Evolutionary conservation across 2,113 vertebrate genomes (phyloP).

Genomic region (Pholis gunnellus): DNA sequence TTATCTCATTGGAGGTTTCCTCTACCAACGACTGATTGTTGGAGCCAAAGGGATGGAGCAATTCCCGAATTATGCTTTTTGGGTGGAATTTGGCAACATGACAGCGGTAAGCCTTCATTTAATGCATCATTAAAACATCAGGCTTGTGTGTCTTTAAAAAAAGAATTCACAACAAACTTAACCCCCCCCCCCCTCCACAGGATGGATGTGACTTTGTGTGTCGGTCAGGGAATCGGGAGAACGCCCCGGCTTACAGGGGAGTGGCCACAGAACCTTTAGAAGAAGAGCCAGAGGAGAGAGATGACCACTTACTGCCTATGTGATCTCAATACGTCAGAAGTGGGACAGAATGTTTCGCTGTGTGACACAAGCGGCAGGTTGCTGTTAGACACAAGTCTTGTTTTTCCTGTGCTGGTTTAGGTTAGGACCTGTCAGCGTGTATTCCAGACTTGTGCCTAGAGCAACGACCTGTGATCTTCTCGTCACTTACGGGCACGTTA

Average conservation of each 20-base stretch:
- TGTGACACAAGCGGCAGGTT: slow-evolving; percentile 54
- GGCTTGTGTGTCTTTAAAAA: background rate
- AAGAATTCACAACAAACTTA: background rate
- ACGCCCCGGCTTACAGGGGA: slow-evolving; percentile 88
- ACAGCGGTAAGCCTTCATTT: slow-evolving; percentile 87
- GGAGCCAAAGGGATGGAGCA: slow-evolving; percentile 98
- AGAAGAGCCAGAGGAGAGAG: slow-evolving; percentile 94
- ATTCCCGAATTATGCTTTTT: slow-evolving; percentile 94
- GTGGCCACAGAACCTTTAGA: slow-evolving; percentile 89
- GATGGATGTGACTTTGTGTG: slow-evolving; percentile 98
- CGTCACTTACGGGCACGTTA: slow-evolving; percentile 20
- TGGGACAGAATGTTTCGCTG: slow-evolving; percentile 43
- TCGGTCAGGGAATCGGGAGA: slow-evolving; percentile 86
- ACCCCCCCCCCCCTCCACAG: slow-evolving; percentile 69
- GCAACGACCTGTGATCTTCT: slow-evolving; percentile 36
- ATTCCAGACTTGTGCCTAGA: slow-evolving; percentile 46
- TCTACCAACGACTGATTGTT: slow-evolving; percentile 94
- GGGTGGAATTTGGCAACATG: slow-evolving; percentile 95
- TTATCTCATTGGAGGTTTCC: slow-evolving; percentile 93
- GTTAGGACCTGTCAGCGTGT: slow-evolving; percentile 41
- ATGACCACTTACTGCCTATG: slow-evolving; percentile 97
- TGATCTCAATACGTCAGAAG: slow-evolving; percentile 76
- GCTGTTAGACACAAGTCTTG: slow-evolving; percentile 58
- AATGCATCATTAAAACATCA: background rate
- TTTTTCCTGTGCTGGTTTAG: slow-evolving; percentile 41